Base-by-base conservation (phyloP, 2,888 invertebrate species). In the Synergus japonicus region DNA sequence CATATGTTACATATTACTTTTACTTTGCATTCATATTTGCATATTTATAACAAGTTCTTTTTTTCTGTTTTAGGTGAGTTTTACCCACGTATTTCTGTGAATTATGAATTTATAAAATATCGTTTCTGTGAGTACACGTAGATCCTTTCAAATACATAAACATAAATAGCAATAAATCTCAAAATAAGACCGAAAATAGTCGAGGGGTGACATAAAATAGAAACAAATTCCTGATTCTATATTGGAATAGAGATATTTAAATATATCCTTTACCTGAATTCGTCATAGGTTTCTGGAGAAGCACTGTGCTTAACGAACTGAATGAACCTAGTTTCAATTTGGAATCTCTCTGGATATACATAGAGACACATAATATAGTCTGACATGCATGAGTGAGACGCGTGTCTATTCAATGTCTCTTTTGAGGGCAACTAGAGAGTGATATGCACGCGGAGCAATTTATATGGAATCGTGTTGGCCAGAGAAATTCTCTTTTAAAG, bases 241-340 rank as follows among this genome's bases (percentile, higher is more conserved):
- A 29, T 29, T 44, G 22, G 22, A 44, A 67, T 12, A 69, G 29
- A 18, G 46, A 67, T 67, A 67, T 29, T 46, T 46, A 29, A 46
- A 67, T 46, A 44, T 43, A 66, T 13, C 12, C 18, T 44, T 44
- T 67, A 1, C 18, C 12, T 22, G 13, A 46, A 67, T 44, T 12
- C 22, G 44, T 46, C 18, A 43, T 18, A 44, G 13, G 22, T 49
- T 69, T 69, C 67, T 49, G 22, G 46, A 69, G 29, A 69, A 49
- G 69, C 69, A 29, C 69, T 29, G 69, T 69, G 69, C 69, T 69
- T 69, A 69, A 69, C 69, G 46, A 69, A 69, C 69, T 29, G 69
- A 69, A 29, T 69, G 49, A 69, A 49, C 22, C 29, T 49, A 46
- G 69, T 69, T 69, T 69, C 49, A 69, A 49, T 69, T 69, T 37